Evolutionary conservation across 2,797 vertebrate genomes (phyloP).

Genomic region (Chloroceryle inda): DNA sequence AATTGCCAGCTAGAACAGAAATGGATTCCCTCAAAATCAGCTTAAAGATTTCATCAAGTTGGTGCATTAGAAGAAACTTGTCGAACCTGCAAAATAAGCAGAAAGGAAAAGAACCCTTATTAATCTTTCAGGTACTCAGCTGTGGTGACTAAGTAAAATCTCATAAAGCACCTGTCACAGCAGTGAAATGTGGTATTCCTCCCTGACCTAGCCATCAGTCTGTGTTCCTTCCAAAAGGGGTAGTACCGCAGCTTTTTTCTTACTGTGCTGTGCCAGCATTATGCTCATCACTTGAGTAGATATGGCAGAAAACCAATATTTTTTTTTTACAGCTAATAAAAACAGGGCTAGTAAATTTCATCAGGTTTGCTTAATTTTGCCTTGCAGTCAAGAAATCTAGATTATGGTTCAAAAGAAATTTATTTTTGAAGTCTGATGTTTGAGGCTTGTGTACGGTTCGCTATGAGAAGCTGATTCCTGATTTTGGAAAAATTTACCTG

Average conservation of each 20-base stretch:
- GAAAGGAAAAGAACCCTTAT: background rate
- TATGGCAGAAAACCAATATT: background rate
- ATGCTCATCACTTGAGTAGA: background rate
- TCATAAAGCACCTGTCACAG: background rate
- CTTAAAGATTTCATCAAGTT: conserved; percentile 1
- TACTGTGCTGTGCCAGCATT: background rate
- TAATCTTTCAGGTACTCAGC: background rate
- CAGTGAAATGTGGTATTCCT: background rate
- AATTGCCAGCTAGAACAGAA: background rate
- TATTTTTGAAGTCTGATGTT: background rate
- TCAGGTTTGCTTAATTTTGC: background rate
- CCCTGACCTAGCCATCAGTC: background rate
- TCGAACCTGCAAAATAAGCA: background rate
- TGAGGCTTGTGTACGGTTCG: background rate
- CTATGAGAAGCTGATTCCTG: background rate
- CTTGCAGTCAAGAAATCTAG: background rate
- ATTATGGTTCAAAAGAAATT: background rate
- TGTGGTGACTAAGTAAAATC: background rate
- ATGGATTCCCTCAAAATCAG: background rate
- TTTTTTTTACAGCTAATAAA: background rate
- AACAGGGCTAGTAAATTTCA: background rate
- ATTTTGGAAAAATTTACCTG: background rate
- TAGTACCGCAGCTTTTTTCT: background rate
- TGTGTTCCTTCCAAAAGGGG: background rate
- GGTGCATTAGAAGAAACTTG: background rate